Percentiles rank a stretch among this genome's conserved stretches.
Evolutionary conservation across 2,797 vertebrate genomes (phyloP).

Genomic region (Momotus momota): DNA sequence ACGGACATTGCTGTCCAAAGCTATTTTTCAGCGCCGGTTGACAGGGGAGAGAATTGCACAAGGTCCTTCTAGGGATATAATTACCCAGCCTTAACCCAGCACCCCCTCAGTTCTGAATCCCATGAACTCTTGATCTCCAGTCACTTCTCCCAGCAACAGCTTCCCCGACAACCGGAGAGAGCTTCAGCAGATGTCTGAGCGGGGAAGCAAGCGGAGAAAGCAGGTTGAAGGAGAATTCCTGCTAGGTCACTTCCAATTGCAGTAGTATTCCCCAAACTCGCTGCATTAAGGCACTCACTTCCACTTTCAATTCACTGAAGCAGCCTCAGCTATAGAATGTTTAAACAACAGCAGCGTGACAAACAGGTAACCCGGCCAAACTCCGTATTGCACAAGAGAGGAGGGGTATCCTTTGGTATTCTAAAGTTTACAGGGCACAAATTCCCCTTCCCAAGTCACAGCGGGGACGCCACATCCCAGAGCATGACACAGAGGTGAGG

Average conservation of each 20-base stretch:
- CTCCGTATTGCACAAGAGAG: neutral
- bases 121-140: neutral
- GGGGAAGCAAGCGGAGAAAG: neutral
- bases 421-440: neutral
- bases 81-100: neutral
- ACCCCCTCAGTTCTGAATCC: neutral
- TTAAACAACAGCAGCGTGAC: neutral
- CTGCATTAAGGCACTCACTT: neutral
- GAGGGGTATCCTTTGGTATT: neutral
- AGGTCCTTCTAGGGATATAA: neutral
- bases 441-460: neutral
- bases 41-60: neutral
- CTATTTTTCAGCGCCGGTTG: neutral
- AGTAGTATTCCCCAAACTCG: neutral
- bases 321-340: neutral
- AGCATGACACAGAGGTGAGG: fast-evolving
- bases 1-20: neutral
- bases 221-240: neutral
- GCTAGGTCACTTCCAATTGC: neutral
- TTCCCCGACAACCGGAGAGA: neutral
- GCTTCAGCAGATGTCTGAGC: neutral
- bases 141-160: neutral
- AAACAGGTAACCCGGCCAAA: neutral
- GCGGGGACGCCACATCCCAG: neutral
- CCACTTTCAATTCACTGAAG: neutral